These are phyloP conservation scores for Hymenopus coronatus DNA, from an alignment of 2,888 invertebrate genomes.

Conservation along the genomic window DNA sequence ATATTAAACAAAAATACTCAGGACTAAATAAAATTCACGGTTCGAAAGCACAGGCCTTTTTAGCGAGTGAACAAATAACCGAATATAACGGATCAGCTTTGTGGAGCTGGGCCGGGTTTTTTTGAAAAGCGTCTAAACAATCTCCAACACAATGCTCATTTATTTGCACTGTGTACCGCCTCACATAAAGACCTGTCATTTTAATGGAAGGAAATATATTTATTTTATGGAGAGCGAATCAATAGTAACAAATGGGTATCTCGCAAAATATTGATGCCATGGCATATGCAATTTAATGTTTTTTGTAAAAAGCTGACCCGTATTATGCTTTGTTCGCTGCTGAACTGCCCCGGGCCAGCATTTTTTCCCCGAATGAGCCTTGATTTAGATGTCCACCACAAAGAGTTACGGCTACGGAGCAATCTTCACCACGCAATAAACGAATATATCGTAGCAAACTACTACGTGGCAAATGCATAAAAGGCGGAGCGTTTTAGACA, in stretches of 20 bases:
- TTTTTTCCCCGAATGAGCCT: background rate
- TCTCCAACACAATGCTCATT: background rate
- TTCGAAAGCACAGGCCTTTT: background rate
- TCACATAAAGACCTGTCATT: background rate
- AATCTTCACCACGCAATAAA: background rate
- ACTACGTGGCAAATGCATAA: too few relatives aligned
- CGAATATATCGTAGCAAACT: background rate
- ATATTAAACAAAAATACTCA: background rate
- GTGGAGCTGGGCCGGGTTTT: background rate
- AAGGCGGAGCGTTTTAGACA: too few relatives aligned
- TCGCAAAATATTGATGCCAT: background rate
- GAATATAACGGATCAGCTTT: background rate
- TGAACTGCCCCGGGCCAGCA: background rate
- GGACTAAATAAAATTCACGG: background rate
- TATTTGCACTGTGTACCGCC: background rate
- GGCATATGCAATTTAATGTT: background rate
- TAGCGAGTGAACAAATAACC: background rate
- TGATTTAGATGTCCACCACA: background rate
- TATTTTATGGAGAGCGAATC: background rate
- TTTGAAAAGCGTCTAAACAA: background rate
- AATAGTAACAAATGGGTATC: background rate
- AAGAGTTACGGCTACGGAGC: background rate
- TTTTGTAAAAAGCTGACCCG: background rate
- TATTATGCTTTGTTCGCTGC: background rate
- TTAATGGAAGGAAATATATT: background rate